Base-by-base conservation (phyloP, 2,888 invertebrate species). In the Napeogenes inachia region DNA sequence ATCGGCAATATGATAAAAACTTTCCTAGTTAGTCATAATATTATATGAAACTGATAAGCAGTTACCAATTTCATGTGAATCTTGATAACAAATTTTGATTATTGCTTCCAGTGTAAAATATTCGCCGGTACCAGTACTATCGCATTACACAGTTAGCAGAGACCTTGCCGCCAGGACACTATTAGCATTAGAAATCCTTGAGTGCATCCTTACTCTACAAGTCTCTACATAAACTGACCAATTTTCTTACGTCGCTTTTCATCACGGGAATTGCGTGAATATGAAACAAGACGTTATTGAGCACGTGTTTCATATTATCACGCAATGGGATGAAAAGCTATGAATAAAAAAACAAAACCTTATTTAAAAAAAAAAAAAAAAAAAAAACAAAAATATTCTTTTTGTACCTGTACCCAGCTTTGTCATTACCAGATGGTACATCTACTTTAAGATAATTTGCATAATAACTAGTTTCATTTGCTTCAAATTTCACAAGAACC, bases 111-210 rank as follows among this genome's bases (percentile, higher is more conserved):
- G 2, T n/a, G n/a, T n/a, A 4, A 21, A 30, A 50, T 50, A 50
- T 50, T 50, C 12, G 21, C 30, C 50, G 50, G 12, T 30, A 30
- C 6, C 50, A 50, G 50, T 50, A 89, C n/a, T n/a, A n/a, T n/a
- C n/a, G n/a, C 78, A 85, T 86, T 82, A 79, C 82, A 79, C 74
- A 80, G 82, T 84, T 82, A 83, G 76, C 76, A 73, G 75, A 73
- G 83, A 84, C 89, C 89, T 88, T 87, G 85, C 60, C 67, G 68
- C 70, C 77, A 76, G 82, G 77, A 85, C 82, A 79, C 85, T 81
- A 84, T 84, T 83, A 84, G 68, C 70, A 76, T 81, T 82, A 60
- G 70, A 72, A 75, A 61, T 66, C 79, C 81, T 80, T 77, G 76
- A 68, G 69, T 71, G 78, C 76, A 78, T 82, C 82, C 80, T 78